Conservation (phyloP, 37 sponge, comb jelly and placozoan species). For the Bolinopsis microptera region DNA sequence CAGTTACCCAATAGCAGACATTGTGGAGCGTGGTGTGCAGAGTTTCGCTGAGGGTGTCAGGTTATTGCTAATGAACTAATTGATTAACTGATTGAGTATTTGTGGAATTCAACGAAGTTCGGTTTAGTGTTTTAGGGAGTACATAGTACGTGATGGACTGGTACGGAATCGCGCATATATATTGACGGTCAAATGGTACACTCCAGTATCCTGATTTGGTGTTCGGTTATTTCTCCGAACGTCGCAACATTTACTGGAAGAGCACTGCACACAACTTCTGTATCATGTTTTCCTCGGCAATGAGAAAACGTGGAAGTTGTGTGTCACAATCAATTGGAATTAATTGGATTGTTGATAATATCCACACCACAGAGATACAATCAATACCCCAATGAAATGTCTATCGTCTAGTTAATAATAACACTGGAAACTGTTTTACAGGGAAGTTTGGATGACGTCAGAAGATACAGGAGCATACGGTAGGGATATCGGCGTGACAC, state of each 20-base stretch:
- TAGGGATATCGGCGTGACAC: conserved; percentile 82
- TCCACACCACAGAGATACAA: too few relatives aligned
- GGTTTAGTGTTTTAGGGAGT: too few relatives aligned
- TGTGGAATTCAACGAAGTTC: background rate
- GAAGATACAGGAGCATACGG: conserved; percentile 97
- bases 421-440: background rate
- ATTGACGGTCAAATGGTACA: too few relatives aligned
- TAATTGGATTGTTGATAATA: too few relatives aligned
- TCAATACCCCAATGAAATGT: too few relatives aligned
- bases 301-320: too few relatives aligned
- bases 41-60: conserved; percentile 74
- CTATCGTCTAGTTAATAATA: too few relatives aligned
- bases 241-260: background rate
- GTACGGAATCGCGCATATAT: too few relatives aligned
- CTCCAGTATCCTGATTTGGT: background rate
- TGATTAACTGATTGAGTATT: background rate
- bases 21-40: conserved; percentile 79
- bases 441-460: conserved; percentile 94
- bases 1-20: conserved; percentile 86
- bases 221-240: background rate
- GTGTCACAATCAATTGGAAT: too few relatives aligned
- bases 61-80: background rate
- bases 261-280: background rate
- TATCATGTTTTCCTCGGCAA: too few relatives aligned
- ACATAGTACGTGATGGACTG: too few relatives aligned